Evolutionary conservation across 2,888 invertebrate species (phyloP).

Genomic region (Macropis europaea): DNA sequence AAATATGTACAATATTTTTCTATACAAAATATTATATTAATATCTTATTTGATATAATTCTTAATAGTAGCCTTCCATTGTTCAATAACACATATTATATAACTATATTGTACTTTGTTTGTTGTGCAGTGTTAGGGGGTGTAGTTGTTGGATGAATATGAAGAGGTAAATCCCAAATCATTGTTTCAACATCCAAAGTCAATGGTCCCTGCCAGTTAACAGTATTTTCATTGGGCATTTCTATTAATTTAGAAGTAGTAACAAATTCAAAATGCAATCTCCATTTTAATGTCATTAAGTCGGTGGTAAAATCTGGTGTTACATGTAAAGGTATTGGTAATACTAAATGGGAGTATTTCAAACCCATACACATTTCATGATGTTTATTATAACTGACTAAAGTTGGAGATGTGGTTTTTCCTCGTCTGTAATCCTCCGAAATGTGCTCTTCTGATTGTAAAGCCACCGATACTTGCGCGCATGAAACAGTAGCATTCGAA

Average conservation of each 20-base stretch:
- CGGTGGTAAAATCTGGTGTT: slow-evolving; percentile 96
- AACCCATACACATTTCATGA: slow-evolving; percentile 95
- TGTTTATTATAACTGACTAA: slow-evolving; percentile 91
- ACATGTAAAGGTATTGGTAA: slow-evolving; percentile 96
- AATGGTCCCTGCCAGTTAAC: slow-evolving; percentile 91
- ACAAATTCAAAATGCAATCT: slow-evolving; percentile 98
- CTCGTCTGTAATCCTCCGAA: slow-evolving; percentile 79
- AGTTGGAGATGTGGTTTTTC: slow-evolving; percentile 69
- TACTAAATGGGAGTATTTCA: slow-evolving; percentile 92
- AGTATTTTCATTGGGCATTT: slow-evolving; percentile 83
- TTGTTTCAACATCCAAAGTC: slow-evolving; percentile 95
- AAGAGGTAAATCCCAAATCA: slow-evolving; percentile 99
- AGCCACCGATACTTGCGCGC: slow-evolving; percentile 97
- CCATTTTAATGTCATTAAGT: slow-evolving; percentile 95
- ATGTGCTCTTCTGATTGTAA: slow-evolving; percentile 94
- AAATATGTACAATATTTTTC: no score
- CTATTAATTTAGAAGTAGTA: slow-evolving; percentile 86
- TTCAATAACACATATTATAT: no score
- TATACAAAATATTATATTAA: no score
- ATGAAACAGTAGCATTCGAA: slow-evolving; percentile 92
- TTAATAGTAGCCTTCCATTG: no score
- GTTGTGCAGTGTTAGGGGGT: slow-evolving; percentile 75
- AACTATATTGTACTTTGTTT: slow-evolving; percentile 73
- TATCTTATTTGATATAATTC: no score
- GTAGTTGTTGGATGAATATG: slow-evolving; percentile 93